Base-by-base conservation (phyloP, 2,888 invertebrate genomes). In the Alsophila aescularia region DNA sequence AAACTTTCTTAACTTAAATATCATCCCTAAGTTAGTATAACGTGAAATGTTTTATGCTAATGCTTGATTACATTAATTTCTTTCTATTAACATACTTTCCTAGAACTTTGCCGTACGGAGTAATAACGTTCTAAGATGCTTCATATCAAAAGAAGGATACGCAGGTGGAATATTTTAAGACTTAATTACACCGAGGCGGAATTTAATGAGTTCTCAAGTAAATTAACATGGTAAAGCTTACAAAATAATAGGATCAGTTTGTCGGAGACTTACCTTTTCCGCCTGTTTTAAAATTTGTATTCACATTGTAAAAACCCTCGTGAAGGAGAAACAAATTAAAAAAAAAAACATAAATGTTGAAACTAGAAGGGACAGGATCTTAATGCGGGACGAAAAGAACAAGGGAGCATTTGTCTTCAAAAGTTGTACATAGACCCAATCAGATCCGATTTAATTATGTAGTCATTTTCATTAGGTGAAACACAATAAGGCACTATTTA, bases 201-300 rank as follows among this genome's bases (percentile, higher is more conserved):
- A 51, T 48, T 56, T 62, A 60, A 63, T 60, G 58, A 58, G 60
- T 58, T 61, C 44, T 45, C 43, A 36, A 42, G 41, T 42, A 39
- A 57, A 63, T 63, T 60, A 60, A 49, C 58, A 63, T 60, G 51
- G 24, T 40, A 60, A 63, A 59, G 50, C 55, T 54, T 35, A 18
- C 34, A 35, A 10, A 13, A 15, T 35, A 9, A 10, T 1, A 9
- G 8, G 29, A 12, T 35, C 35, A 24, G 14, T 16, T 41, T 31
- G 18, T 18, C 10, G 31, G 18, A 13, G 12, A 16, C 18, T 16
- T 16, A 8, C 40, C 8, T 12, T 42, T 42, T 29, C 16, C 15
- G 16, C 16, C 27, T 21, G 2, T 5, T 27, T 40, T 34, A 8
- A 34, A 24, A 10, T n/a, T 12, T 41, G 16, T 18, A 1, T 9